A percentile compares a stretch with the other conserved stretches of the same genome.
Evolutionary conservation across 2,797 vertebrate species (phyloP).

Genomic region (Erpetoichthys calabaricus): DNA sequence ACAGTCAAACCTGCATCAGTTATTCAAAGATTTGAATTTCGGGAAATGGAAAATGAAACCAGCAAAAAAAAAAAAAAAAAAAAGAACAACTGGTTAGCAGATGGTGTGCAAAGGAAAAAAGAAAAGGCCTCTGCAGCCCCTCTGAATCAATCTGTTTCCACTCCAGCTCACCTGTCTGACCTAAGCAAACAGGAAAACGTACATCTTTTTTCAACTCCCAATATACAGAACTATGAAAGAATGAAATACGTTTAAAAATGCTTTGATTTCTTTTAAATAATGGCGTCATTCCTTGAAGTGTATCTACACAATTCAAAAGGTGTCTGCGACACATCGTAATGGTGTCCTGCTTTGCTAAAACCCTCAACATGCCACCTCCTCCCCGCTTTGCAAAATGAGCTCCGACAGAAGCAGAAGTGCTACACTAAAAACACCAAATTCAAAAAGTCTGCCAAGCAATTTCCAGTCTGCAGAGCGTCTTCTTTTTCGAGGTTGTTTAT

Average conservation of each 20-base stretch:
- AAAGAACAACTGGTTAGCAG: too few species aligned
- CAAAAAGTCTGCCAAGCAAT: not conserved
- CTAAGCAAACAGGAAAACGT: not conserved
- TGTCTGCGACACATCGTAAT: too few species aligned
- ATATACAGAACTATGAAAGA: constrained; percentile 29
- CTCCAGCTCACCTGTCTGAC: not conserved
- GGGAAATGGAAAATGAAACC: too few species aligned
- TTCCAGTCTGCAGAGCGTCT: not conserved
- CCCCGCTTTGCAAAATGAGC: too few species aligned
- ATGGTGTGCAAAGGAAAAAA: constrained; percentile 25
- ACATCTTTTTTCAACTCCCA: constrained; percentile 4
- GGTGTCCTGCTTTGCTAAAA: too few species aligned
- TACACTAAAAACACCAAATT: not conserved
- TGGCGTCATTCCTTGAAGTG: constrained; percentile 36
- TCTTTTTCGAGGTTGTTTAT: too few species aligned
- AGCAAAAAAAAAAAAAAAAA: too few species aligned
- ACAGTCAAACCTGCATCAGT: too few species aligned
- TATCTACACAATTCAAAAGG: constrained; percentile 51
- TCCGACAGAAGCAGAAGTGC: not conserved
- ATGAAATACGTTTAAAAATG: constrained; percentile 19
- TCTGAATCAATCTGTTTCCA: constrained; percentile 13
- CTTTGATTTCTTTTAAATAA: constrained; percentile 43
- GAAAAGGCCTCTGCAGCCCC: constrained; percentile 30
- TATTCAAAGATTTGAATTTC: too few species aligned
- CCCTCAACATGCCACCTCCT: too few species aligned